Conservation (phyloP, 2,888 invertebrate genomes). For the Griposia aprilina region DNA sequence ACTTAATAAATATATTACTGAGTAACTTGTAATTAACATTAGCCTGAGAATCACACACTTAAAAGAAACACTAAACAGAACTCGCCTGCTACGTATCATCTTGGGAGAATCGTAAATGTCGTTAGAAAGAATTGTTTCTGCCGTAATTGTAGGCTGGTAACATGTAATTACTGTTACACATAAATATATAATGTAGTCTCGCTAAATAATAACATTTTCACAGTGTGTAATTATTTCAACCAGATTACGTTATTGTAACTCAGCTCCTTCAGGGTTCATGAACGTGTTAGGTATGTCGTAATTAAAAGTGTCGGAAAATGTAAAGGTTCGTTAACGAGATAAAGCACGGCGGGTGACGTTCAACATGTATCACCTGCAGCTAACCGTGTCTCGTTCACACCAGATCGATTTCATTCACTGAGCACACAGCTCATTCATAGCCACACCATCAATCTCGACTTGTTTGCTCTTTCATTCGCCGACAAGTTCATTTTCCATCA, state of each 20-base stretch:
- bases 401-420: conserved; percentile 60
- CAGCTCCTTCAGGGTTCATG: conserved; percentile 38
- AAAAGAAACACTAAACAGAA: conserved; percentile 33
- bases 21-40: conserved; percentile 22
- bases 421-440: conserved; percentile 63
- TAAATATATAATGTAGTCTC: conserved; percentile 18
- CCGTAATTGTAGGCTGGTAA: conserved; percentile 42
- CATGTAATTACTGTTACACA: conserved; percentile 35
- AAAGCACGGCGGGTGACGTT: conserved; percentile 48
- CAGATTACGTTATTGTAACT: conserved; percentile 51
- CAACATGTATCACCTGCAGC: conserved; percentile 51
- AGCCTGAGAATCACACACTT: conserved; percentile 5
- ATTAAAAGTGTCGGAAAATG: conserved; percentile 50
- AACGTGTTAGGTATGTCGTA: conserved; percentile 42
- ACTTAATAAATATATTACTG: conserved; percentile 3
- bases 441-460: conserved; percentile 62
- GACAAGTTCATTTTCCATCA: conserved; percentile 49
- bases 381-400: conserved; percentile 44
- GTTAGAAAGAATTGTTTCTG: conserved; percentile 48
- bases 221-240: conserved; percentile 50
- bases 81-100: conserved; percentile 35
- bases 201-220: conserved; percentile 27
- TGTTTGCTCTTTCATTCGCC: conserved; percentile 43
- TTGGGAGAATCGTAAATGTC: conserved; percentile 45
- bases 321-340: conserved; percentile 55